Percentiles rank a stretch among this genome's conserved stretches.
Evolutionary conservation across 2,888 invertebrate genomes (phyloP).

Genomic region (Agonopterix arenella): DNA sequence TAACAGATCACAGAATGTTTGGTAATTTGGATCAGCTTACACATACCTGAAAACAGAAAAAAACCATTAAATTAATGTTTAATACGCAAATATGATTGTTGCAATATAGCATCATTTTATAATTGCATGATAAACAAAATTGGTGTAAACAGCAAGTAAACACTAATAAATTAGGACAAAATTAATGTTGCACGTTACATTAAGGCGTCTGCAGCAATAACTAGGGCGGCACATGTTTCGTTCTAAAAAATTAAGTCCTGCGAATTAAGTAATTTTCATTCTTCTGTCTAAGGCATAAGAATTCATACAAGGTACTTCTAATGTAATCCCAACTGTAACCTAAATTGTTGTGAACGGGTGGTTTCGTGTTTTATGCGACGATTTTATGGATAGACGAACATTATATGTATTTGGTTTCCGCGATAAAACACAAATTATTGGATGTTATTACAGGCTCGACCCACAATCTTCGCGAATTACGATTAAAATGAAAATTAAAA

Average conservation of each 20-base stretch:
- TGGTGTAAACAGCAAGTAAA: slow-evolving; percentile 6
- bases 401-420: slow-evolving; percentile 34
- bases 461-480: background rate
- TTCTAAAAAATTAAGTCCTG: too few relatives aligned
- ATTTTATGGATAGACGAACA: slow-evolving; percentile 23
- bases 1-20: too few relatives aligned
- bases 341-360: slow-evolving; percentile 15
- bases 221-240: background rate
- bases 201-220: slow-evolving; percentile 1
- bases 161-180: background rate
- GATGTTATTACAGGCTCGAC: slow-evolving; percentile 26
- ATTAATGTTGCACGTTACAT: slow-evolving; percentile 1
- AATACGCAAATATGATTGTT: too few relatives aligned
- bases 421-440: slow-evolving; percentile 26
- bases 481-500: too few relatives aligned
- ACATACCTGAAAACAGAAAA: too few relatives aligned
- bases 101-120: too few relatives aligned
- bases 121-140: background rate
- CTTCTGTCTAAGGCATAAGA: too few relatives aligned
- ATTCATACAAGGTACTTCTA: too few relatives aligned
- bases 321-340: slow-evolving; percentile 9
- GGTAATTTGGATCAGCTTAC: too few relatives aligned
- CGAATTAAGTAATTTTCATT: too few relatives aligned
- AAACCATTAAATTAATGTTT: too few relatives aligned
- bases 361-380: slow-evolving; percentile 18